Conservation (phyloP, 53 echinoderm and acorn worm genomes). For the Pentamera pediparva region DNA sequence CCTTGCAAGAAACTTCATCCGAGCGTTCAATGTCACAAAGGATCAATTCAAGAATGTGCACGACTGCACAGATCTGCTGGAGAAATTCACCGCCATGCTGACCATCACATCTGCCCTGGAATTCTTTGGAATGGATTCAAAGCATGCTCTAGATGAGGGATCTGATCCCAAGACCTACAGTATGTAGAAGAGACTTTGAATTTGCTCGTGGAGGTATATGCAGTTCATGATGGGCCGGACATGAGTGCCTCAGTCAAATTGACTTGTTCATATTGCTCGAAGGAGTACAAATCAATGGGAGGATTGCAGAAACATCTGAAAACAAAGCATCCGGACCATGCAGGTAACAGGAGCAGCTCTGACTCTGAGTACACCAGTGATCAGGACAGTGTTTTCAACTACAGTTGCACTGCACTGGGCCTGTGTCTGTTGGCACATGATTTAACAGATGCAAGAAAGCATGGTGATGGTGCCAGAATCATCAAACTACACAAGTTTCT, state of each 20-base stretch:
- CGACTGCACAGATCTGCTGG: conserved; percentile 30
- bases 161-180: not conserved
- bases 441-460: conserved; percentile 45
- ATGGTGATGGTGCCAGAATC: conserved; percentile 46
- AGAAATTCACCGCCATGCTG: conserved; percentile 25
- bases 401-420: conserved; percentile 48
- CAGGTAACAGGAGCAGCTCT: not conserved
- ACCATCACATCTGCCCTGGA: conserved; percentile 4
- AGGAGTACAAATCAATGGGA: conserved; percentile 1
- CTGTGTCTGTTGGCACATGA: conserved; percentile 39
- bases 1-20: conserved; percentile 27
- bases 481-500: conserved; percentile 50
- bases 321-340: not conserved
- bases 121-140: conserved; percentile 19
- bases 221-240: conserved; percentile 22
- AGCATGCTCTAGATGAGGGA: not conserved
- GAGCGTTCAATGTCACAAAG: conserved; percentile 21
- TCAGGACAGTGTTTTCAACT: conserved; percentile 46
- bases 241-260: not conserved
- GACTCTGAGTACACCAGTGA: too few relatives aligned
- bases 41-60: conserved; percentile 37
- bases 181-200: not conserved
- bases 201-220: not conserved
- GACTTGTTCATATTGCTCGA: not conserved
- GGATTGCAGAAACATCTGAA: conserved; percentile 10